Base-by-base conservation (phyloP, 1,140 invertebrate species). In the Heliconius congener region DNA sequence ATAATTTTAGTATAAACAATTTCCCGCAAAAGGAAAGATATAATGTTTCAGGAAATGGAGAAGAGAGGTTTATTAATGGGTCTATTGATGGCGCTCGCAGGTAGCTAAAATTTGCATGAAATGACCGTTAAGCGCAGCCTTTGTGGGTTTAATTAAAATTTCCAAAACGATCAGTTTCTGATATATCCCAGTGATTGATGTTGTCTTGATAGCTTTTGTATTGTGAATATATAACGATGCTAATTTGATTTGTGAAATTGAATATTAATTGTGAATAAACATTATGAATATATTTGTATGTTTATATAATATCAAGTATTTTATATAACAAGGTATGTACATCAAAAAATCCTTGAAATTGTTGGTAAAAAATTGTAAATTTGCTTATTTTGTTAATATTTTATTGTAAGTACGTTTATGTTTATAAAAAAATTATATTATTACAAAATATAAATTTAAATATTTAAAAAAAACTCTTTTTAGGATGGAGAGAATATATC, bases 61-160 rank as follows among this genome's bases (percentile, higher is more conserved):
- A 19, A 57, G 46, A 72, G 60, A 70, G 78, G 81, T 81, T 76
- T 85, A 85, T 86, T 85, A 88, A 87, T 84, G 80, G 82, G 80
- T 82, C 81, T 74, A 85, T 84, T 82, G 83, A 75, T 76, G 78
- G 72, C 70, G 78, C 57, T 77, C 76, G 39, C 83, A 86, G 86
- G 84, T 85, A 80, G 82, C 81, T 73, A 46, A 55, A 71, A 90
- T 90, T 90, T 88, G 83, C 90, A 90, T 90, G 85, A 90, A 90
- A 84, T 83, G 82, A 82, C 86, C 86, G 84, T 90, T 90, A 90
- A 84, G 84, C 76, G 77, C 76, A 84, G 77, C 83, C 79, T 82
- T 81, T 79, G 81, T 77, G 81, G 80, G 85, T 88, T 86, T 86
- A 89, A 90, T 91, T 89, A 87, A 91, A 88, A 87, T 85, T 85